These are phyloP conservation scores for Myanophis thanlyinensis DNA, from an alignment of 2,113 vertebrate genomes.

Conservation along the genomic window DNA sequence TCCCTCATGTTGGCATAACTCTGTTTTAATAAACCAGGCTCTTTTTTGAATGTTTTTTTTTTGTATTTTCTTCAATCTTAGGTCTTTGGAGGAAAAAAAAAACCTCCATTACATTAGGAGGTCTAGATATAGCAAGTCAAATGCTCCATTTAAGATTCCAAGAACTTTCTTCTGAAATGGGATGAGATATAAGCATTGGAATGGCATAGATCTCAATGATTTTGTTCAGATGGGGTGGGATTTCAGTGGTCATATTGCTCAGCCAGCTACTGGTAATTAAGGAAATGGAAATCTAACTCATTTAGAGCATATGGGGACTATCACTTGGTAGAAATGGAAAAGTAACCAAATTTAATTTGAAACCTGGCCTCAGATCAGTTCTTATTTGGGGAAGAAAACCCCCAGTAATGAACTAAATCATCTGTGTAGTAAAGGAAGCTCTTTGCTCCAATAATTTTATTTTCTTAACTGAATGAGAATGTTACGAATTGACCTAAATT, in stretches of 20 bases:
- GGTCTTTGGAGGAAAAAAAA: neutral
- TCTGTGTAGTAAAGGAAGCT: neutral
- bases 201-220: neutral
- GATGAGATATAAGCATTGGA: neutral
- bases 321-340: neutral
- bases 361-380: neutral
- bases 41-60: no score
- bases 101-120: neutral
- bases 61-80: neutral
- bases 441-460: neutral
- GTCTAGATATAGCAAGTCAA: neutral
- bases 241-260: neutral
- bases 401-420: neutral
- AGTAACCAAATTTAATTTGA: neutral
- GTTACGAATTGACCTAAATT: neutral
- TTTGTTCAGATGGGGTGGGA: neutral
- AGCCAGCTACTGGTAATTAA: neutral
- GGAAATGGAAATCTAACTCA: neutral
- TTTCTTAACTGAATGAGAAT: neutral
- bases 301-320: neutral
- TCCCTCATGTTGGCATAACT: neutral
- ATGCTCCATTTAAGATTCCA: neutral
- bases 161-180: neutral
- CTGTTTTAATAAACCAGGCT: neutral
- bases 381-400: neutral